A percentile compares a stretch with the other conserved stretches of the same genome.
These are phyloP conservation scores for Bubo bubo DNA, from an alignment of 2,113 vertebrate species.

Conservation along the genomic window DNA sequence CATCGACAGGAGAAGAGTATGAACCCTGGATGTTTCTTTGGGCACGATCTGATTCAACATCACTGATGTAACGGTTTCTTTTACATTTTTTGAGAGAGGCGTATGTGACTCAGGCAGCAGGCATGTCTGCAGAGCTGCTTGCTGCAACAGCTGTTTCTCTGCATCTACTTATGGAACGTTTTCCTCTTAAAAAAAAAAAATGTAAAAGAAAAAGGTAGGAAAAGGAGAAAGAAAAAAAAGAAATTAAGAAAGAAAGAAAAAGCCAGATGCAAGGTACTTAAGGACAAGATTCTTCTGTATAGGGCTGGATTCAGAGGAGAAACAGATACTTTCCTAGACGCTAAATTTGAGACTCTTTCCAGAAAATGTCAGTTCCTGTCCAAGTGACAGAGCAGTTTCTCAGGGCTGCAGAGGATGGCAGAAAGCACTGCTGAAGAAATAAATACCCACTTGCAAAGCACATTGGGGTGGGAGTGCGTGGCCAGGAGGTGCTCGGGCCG, in stretches of 20 bases:
- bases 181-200: neutral
- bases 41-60: neutral
- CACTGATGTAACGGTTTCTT: constrained; percentile 18
- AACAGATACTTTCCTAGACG: constrained; percentile 6
- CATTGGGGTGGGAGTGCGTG: rapidly evolving
- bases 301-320: neutral
- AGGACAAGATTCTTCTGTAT: neutral
- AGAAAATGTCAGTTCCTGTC: constrained; percentile 45
- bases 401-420: neutral
- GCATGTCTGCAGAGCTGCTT: constrained; percentile 50
- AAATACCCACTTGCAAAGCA: neutral
- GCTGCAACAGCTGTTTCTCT: constrained; percentile 16
- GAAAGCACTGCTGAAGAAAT: neutral
- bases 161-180: neutral
- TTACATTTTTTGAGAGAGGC: neutral
- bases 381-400: constrained; percentile 59
- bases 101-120: constrained; percentile 47
- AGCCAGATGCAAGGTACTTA: neutral
- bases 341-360: neutral
- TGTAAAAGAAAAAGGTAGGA: neutral
- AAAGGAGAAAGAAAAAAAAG: rapidly evolving
- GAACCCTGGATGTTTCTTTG: constrained; percentile 1
- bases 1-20: neutral
- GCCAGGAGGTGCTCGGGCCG: rapidly evolving
- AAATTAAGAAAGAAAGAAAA: neutral